Base-by-base conservation (phyloP, 1,140 invertebrate genomes). In the Papilio machaon region DNA sequence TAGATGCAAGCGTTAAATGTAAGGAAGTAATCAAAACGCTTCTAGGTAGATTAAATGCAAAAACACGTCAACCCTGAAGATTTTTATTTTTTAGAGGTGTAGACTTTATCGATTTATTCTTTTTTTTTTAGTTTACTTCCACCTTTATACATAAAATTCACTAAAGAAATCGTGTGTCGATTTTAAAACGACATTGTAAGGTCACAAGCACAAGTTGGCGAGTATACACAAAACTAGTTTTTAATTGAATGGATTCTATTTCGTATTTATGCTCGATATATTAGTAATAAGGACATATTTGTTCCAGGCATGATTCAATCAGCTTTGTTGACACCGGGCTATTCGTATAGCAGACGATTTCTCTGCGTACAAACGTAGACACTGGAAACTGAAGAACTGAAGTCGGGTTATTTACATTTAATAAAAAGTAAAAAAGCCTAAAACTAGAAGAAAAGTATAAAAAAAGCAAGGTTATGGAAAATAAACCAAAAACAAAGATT, bases 251-350 rank as follows among this genome's bases (percentile, higher is more conserved):
- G 23, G 30, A 30, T 35, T 67, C 64, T 30, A 70, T 70, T 70
- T 70, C 30, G 23, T 38, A 70, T 67, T 30, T 35, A 67, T 15
- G 23, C 13, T 67, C 64, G 30, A 67, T 70, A 70, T 70, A 70
- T 70, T 5, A 70, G 64, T 35, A 70, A 64, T 30, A 70, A 30
- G 13, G 64, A 35, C 64, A 5, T 5, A 70, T 70, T 70, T 38
- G 2, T 70, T 4, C 30, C 35, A 38, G 5, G 35, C 30, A 17
- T 70, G 30, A 38, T 70, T 70, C 13, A 8, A 70, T 38, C 64
- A 35, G 13, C 64, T 70, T 35, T 70, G 35, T 70, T 4, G 30
- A 67, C 30, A 67, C 10, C 54, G n/a, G n/a, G 17, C 60, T 58
- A 43, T 43, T 58, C 8, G 13, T 64, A 11, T n/a, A n/a, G 2